Base-by-base conservation (phyloP, 2,888 invertebrate species). In the Athalia circularis region DNA sequence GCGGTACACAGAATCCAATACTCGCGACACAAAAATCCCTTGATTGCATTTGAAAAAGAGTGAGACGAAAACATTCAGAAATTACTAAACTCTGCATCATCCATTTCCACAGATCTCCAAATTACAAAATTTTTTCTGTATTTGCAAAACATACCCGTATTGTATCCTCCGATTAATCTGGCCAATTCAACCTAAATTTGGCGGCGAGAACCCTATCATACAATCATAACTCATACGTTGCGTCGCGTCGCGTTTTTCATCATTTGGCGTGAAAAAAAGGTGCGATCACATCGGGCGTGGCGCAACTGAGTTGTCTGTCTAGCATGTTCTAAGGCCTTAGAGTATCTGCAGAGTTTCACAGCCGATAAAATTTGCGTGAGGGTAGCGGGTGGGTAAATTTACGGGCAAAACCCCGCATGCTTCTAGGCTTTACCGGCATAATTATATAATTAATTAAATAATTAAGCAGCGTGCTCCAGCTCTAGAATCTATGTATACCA, bases 381-480 rank as follows among this genome's bases (percentile, higher is more conserved):
- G 47, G 57, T 57, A 45, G 59, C 45, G 72, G 57, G 59, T 59
- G 59, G 47, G 65, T 29, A 67, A 79, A 79, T 79, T 79, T 76
- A 79, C 65, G 76, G 75, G 57, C 76, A 65, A 13, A n/a, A 65
- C 54, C 52, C 70, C 64, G 70, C 57, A 65, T 65, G 79, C 65
- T 64, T 65, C 65, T 67, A 76, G 65, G 79, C 79, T 64, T 54
- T 75, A 54, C 76, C 50, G 65, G 64, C 65, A 82, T 79, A 77
- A 79, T 78, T 80, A 79, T 80, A 80, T 79, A 82, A 82, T 83
- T 81, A 82, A 81, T 83, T 80, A 82, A 81, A 82, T 83, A 74
- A 82, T 82, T 81, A 64, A 65, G 77, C 80, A 75, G 78, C 80
- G 80, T 80, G 78, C 78, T 59, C 61, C 78, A 64, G 52, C 74